phyloP scores from a whole-genome alignment of 2,113 vertebrate genomes.

The Coreoperca whiteheadi region DNA sequence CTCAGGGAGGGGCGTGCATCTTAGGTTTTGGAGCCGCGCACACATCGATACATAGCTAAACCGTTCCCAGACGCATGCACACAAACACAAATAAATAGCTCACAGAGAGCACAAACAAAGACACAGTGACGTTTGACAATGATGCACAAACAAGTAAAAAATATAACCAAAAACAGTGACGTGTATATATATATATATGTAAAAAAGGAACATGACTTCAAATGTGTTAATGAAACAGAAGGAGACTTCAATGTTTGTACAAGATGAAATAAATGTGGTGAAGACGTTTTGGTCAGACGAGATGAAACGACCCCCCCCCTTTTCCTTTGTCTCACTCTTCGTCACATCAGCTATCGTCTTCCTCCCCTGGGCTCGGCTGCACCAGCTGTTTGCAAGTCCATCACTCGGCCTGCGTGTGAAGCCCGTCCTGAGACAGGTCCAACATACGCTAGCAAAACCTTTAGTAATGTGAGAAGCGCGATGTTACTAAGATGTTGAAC shows the following conservation, averaged over 20 bases:
- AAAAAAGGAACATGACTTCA: conserved; percentile 4
- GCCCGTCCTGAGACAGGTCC: too few relatives aligned
- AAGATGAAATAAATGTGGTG: neutral
- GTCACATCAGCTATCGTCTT: conserved; percentile 17
- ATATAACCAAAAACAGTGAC: neutral
- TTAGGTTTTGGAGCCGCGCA: conserved; percentile 27
- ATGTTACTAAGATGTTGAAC: too few relatives aligned
- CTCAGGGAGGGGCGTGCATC: conserved; percentile 43
- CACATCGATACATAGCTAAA: conserved; percentile 9
- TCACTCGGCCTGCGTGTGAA: neutral
- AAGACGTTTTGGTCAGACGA: conserved; percentile 18
- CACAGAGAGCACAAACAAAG: neutral
- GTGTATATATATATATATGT: too few relatives aligned
- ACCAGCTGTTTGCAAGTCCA: conserved; percentile 19
- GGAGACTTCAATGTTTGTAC: conserved; percentile 4
- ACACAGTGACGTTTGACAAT: conserved; percentile 17
- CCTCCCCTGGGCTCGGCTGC: neutral
- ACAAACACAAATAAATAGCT: conserved; percentile 28
- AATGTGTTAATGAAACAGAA: neutral
- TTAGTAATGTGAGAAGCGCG: too few relatives aligned
- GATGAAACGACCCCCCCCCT: neutral
- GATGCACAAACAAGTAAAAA: neutral
- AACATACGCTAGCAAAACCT: too few relatives aligned
- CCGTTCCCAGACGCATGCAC: conserved; percentile 35
- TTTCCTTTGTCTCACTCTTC: conserved; percentile 10